phyloP scores from a whole-genome alignment of 2,797 vertebrate genomes.

The Pachyuromys duprasi region DNA sequence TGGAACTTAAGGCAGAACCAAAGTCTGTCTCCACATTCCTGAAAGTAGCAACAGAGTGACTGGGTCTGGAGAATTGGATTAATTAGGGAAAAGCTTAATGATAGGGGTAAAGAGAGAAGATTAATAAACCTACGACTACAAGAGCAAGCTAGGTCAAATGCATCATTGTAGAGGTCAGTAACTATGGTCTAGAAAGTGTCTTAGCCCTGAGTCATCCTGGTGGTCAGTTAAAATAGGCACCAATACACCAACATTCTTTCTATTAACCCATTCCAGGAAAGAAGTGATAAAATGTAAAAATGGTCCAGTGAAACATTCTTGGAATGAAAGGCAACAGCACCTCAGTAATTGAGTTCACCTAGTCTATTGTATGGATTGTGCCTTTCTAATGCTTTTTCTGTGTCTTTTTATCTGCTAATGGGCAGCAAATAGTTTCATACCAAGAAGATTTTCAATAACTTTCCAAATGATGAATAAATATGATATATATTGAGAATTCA shows the following conservation, averaged over 20 bases:
- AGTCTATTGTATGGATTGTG: not conserved
- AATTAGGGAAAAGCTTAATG: not conserved
- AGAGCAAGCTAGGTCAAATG: not conserved
- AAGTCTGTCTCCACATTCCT: not conserved
- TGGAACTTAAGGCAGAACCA: not conserved
- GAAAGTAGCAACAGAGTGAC: conserved; percentile 23
- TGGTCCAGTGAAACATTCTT: not conserved
- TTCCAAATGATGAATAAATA: conserved; percentile 67
- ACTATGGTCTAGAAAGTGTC: not conserved
- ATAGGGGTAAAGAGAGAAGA: not conserved
- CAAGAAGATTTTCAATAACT: conserved; percentile 44
- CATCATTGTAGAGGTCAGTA: not conserved
- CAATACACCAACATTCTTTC: not conserved
- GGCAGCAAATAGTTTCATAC: conserved; percentile 52
- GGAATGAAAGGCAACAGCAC: not conserved
- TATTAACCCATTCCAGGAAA: not conserved
- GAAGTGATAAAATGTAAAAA: not conserved
- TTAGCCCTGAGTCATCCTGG: not conserved
- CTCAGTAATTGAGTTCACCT: not conserved
- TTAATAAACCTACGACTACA: not conserved
- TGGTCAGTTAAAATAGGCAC: not conserved
- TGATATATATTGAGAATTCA: conserved; percentile 34
- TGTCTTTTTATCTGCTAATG: not conserved
- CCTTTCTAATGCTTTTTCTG: conserved; percentile 5
- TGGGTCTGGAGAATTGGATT: not conserved